Evolutionary conservation across 2,113 vertebrate species (phyloP), one percentile per base, ranked within the genome.

Genomic region (Xerus inauris): DNA sequence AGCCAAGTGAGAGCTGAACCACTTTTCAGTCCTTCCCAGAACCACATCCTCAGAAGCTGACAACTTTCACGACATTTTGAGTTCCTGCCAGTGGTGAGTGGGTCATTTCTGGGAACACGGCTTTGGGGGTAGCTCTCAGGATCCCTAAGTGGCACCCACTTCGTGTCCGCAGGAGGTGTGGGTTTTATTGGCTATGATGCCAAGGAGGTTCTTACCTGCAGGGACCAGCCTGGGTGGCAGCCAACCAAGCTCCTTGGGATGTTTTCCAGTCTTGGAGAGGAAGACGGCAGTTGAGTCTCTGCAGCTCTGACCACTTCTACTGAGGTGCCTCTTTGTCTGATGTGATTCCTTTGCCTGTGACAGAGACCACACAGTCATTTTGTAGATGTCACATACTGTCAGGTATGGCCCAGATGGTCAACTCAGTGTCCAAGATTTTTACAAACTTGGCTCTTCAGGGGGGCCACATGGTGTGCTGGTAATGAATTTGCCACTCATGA

Each of bases 81-180:
- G 67, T 20, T 51, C 38, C 40, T 69, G 81, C 81, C 81, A 26
- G 84, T 1, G 5, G 69, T 26, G 20, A 92, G 49, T 22, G 10
- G 89, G 57, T 86, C 89, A 77, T 91, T 95, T 96, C 97, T 95
- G 94, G 91, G 93, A 95, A 91, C 1, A 24, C 26, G 86, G 89
- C 93, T 69, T 62, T 89, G n/a, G 65, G 85, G 71, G 45, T 79
- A 64, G 71, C 71, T 95, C 86, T 96, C 94, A 73, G 87, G 62
- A 35, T 95, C 73, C 54, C 59, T 80, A 91, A 93, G 92, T 80
- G 83, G 85, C 76, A 95, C 67, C 82, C 79, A 71, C 79, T 87
- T 67, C 0, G 5, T 92, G 57, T 93, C 96, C 87, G 26, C 76
- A 90, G 94, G 89, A 90, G 77, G 71, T 94, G 38, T 91, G 92